Evolutionary conservation across 2,888 invertebrate species (phyloP).

Genomic region (Palloptera scutellata): DNA sequence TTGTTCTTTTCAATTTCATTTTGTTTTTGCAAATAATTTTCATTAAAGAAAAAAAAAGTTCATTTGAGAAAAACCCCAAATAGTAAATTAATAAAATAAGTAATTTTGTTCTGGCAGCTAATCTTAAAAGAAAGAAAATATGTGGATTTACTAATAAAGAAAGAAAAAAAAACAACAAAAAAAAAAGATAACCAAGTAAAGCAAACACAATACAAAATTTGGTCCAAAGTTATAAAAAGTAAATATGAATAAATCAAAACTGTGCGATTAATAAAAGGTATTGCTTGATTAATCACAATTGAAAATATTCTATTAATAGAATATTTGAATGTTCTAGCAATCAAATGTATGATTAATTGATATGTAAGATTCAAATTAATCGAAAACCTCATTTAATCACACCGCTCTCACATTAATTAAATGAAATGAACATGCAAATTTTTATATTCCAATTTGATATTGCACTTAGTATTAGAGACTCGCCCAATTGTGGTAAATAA

Average conservation of each 20-base stretch:
- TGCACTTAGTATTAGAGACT: no score
- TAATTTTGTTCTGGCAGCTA: not conserved
- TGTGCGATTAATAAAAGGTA: conserved; percentile 1
- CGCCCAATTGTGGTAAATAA: no score
- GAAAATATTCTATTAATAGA: no score
- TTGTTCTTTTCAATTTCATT: conserved; percentile 17
- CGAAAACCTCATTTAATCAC: no score
- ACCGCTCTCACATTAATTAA: no score
- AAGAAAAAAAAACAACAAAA: not conserved
- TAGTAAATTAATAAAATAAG: conserved; percentile 22
- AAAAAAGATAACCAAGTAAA: not conserved
- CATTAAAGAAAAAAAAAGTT: conserved; percentile 8
- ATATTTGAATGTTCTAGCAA: no score
- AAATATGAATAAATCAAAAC: conserved; percentile 18
- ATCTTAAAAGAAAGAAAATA: not conserved
- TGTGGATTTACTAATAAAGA: not conserved
- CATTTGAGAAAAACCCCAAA: conserved; percentile 18
- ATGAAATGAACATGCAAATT: no score
- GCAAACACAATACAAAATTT: conserved; percentile 12
- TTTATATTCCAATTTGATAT: no score
- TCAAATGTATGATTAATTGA: no score
- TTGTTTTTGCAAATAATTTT: not conserved
- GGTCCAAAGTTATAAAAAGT: conserved; percentile 14
- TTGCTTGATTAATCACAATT: no score
- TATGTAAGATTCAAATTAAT: no score